A percentile compares a stretch with the other conserved stretches of the same genome.
Conservation (phyloP, 1,140 invertebrate genomes). For the Cardiocondyla obscurior region DNA sequence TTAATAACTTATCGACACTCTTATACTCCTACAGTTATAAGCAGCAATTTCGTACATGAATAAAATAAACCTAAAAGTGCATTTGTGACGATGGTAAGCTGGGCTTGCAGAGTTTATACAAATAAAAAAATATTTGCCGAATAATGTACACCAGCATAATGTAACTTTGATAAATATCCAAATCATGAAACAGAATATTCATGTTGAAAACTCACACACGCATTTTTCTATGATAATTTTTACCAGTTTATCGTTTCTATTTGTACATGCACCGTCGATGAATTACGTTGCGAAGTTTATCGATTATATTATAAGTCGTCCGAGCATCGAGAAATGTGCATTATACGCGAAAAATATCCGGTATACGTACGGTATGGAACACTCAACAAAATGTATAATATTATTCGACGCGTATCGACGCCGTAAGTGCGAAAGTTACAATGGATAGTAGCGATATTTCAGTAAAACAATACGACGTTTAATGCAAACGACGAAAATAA, state of each 20-base stretch:
- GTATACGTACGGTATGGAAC: no score
- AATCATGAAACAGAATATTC: conserved; percentile 27
- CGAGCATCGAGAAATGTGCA: background rate
- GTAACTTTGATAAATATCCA: conserved; percentile 61
- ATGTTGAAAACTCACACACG: conserved; percentile 24
- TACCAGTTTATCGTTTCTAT: no score
- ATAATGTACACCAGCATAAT: conserved; percentile 64
- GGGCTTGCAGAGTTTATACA: conserved; percentile 72
- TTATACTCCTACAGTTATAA: conserved; percentile 68
- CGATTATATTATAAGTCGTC: background rate
- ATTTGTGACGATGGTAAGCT: conserved; percentile 73
- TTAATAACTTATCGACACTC: conserved; percentile 66
- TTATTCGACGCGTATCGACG: background rate
- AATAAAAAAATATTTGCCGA: conserved; percentile 69
- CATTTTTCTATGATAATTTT: background rate
- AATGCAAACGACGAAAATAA: background rate
- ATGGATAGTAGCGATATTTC: no score
- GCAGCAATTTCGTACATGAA: conserved; percentile 66
- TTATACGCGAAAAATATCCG: no score
- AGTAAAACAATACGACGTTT: background rate
- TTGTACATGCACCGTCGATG: background rate
- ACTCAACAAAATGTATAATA: background rate
- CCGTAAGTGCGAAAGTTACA: no score
- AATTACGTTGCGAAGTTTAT: background rate
- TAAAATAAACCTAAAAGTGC: conserved; percentile 64